Conservation (phyloP, 1,140 invertebrate species). For the Agrypnia vestita region DNA sequence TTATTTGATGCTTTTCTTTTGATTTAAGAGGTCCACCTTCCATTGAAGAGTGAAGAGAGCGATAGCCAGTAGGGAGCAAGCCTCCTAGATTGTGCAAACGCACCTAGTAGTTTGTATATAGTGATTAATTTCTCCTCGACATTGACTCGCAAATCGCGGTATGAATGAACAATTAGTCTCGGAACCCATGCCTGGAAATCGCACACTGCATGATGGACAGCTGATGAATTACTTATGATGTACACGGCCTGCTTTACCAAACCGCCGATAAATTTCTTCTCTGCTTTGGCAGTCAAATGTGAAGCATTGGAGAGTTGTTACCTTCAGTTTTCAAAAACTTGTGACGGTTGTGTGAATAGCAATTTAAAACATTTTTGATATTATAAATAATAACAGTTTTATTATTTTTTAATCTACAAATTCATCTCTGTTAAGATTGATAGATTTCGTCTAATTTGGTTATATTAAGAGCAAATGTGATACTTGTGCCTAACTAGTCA, state of each 20-base stretch:
- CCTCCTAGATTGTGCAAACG: no score
- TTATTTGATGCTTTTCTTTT: no score
- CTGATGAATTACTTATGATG: conserved; percentile 9
- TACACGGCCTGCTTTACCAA: conserved; percentile 13
- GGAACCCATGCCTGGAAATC: conserved; percentile 17
- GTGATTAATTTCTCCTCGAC: conserved; percentile 31
- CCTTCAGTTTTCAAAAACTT: background rate
- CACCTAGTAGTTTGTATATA: background rate
- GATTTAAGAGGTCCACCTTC: no score
- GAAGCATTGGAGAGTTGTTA: conserved; percentile 22
- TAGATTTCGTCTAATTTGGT: background rate
- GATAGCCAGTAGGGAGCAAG: no score
- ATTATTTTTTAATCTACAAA: no score
- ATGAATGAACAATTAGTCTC: conserved; percentile 13
- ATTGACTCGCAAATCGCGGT: background rate
- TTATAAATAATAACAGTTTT: no score
- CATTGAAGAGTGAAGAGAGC: no score
- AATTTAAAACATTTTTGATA: no score
- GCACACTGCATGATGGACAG: conserved; percentile 27
- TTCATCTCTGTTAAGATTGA: background rate
- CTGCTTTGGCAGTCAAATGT: conserved; percentile 62
- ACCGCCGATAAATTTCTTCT: conserved; percentile 57
- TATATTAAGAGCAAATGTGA: background rate
- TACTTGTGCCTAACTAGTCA: background rate
- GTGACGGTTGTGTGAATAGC: no score